phyloP scores from a whole-genome alignment of 2,113 vertebrate species.

The Sinocyclocheilus rhinocerous region DNA sequence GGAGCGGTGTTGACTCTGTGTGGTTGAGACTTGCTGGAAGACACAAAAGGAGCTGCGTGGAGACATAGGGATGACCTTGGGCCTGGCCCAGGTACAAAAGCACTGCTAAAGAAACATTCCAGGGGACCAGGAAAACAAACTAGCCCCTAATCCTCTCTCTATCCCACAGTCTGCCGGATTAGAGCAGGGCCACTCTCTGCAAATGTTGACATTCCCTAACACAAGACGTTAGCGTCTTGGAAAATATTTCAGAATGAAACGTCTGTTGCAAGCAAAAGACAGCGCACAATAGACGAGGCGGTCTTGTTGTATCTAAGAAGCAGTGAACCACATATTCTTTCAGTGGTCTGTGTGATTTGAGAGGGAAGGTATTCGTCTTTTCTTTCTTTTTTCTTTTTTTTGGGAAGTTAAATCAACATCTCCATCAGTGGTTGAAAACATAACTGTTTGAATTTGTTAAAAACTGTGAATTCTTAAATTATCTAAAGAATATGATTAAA shows the following conservation, averaged over 20 bases:
- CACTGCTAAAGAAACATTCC: slow-evolving; percentile 49
- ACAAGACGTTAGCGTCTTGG: slow-evolving; percentile 33
- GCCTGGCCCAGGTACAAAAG: slow-evolving; percentile 54
- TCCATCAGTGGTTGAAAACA: neutral
- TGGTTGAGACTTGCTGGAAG: slow-evolving; percentile 52
- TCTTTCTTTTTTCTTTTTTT: neutral
- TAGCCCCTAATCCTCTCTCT: slow-evolving; percentile 50
- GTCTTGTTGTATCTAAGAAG: slow-evolving; percentile 12
- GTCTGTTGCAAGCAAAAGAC: slow-evolving; percentile 31
- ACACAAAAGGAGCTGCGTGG: slow-evolving; percentile 51
- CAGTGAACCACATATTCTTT: slow-evolving; percentile 31
- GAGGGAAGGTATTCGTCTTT: neutral
- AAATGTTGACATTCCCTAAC: slow-evolving; percentile 58
- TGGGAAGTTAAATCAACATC: neutral
- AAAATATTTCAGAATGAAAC: slow-evolving; percentile 52
- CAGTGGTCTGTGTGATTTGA: slow-evolving; percentile 19
- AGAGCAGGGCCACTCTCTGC: slow-evolving; percentile 54
- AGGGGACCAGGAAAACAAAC: slow-evolving; percentile 54
- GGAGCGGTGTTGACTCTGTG: slow-evolving; percentile 56
- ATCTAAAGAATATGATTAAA: neutral
- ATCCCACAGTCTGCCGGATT: slow-evolving; percentile 52
- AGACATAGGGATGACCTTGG: slow-evolving; percentile 50
- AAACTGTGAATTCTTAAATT: neutral
- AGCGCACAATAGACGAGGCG: slow-evolving; percentile 8
- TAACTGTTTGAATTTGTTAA: neutral